phyloP scores from a whole-genome alignment of 2,797 vertebrate genomes.

The Spea hammondii region DNA sequence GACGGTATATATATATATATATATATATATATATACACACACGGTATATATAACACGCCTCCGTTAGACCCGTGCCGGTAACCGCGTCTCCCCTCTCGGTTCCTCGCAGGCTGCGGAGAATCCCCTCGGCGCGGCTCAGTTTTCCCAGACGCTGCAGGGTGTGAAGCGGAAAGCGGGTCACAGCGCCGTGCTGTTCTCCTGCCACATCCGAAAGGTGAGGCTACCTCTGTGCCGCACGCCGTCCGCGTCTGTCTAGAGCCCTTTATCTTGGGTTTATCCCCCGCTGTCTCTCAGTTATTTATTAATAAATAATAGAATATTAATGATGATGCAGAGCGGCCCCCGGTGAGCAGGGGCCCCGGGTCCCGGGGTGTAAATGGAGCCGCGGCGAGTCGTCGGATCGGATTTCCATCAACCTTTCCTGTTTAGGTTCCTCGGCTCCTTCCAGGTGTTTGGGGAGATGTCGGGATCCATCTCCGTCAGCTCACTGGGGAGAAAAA shows the following conservation, averaged over 20 bases:
- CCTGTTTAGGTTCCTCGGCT: background rate
- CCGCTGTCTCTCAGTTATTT: no score
- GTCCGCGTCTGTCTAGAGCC: no score
- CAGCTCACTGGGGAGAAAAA: no score
- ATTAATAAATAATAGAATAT: no score
- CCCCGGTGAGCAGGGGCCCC: no score
- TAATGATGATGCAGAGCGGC: no score
- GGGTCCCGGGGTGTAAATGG: no score
- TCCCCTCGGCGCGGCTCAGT: constrained; percentile 70
- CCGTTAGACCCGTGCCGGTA: background rate
- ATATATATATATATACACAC: background rate
- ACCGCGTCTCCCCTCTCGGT: rapidly evolving
- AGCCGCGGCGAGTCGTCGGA: background rate
- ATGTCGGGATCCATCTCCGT: background rate
- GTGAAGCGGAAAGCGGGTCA: constrained; percentile 78
- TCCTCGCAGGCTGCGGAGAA: constrained; percentile 74
- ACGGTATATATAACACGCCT: background rate
- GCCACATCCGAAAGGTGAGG: constrained; percentile 85
- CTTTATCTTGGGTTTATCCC: no score
- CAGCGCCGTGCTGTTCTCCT: constrained; percentile 79
- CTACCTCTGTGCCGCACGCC: no score
- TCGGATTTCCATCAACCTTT: constrained; percentile 11
- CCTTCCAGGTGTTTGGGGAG: background rate
- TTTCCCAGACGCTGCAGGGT: constrained; percentile 69
- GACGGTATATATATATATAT: no score